Conservation (phyloP, 2,888 invertebrate species). For the Patella pellucida region DNA sequence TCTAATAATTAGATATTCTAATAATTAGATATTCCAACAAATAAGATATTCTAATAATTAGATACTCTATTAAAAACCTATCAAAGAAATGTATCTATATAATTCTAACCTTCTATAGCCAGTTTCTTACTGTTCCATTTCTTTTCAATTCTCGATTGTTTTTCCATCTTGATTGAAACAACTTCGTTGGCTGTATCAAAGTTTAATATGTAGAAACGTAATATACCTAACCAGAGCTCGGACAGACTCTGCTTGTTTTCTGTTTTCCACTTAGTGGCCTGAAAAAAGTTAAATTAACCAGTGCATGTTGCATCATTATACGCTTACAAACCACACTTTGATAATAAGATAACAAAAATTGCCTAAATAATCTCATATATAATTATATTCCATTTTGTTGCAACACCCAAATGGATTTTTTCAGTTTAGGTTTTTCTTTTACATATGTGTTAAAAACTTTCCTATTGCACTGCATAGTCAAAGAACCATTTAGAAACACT, state of each 20-base stretch:
- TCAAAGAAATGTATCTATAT: no score
- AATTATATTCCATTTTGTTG: no score
- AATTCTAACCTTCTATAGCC: constrained; percentile 74
- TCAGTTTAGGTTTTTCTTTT: no score
- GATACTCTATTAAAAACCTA: background rate
- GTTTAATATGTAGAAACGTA: constrained; percentile 73
- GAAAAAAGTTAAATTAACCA: background rate
- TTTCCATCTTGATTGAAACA: constrained; percentile 71
- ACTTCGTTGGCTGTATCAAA: constrained; percentile 73
- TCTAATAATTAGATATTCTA: no score
- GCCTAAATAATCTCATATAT: no score
- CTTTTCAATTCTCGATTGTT: constrained; percentile 73
- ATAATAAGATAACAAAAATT: no score
- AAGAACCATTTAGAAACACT: background rate
- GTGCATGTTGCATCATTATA: no score
- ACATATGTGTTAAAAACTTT: no score
- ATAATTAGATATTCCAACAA: background rate
- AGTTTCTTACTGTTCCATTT: constrained; percentile 74
- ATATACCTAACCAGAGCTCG: constrained; percentile 73
- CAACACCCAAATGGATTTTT: no score
- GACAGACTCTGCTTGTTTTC: constrained; percentile 70
- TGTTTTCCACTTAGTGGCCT: constrained; percentile 46
- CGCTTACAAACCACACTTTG: no score
- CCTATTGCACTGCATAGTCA: background rate
- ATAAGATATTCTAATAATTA: background rate